These are phyloP conservation scores for Drosophila willistoni DNA, from an alignment of 1,140 invertebrate genomes.

Conservation along the genomic window DNA sequence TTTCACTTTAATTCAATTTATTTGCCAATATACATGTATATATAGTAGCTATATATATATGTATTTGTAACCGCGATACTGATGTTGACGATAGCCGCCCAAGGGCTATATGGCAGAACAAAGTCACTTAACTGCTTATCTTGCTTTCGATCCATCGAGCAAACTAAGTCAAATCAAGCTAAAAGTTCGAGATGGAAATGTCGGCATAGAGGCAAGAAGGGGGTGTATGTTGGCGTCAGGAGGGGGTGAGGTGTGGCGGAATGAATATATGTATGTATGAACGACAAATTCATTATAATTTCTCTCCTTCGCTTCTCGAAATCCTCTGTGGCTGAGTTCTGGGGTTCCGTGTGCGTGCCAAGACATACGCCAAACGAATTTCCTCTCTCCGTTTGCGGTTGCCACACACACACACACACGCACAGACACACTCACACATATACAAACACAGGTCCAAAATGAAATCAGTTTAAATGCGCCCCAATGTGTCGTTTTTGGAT, in stretches of 20 bases:
- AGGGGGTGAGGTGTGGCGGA: conserved; percentile 22
- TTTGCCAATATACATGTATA: conserved; percentile 59
- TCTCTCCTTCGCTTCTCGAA: conserved; percentile 24
- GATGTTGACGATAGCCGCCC: conserved; percentile 38
- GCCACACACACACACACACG: conserved; percentile 21
- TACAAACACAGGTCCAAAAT: conserved; percentile 53
- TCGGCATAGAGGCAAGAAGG: conserved; percentile 8
- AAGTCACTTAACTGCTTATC: conserved; percentile 78
- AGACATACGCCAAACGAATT: conserved; percentile 63
- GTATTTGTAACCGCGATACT: conserved; percentile 23
- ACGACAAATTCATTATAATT: conserved; percentile 80
- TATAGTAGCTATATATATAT: conserved; percentile 44
- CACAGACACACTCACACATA: conserved; percentile 14
- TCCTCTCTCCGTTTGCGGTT: conserved; percentile 40
- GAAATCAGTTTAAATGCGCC: conserved; percentile 78
- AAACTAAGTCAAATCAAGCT: conserved; percentile 64
- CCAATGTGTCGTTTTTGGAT: conserved; percentile 75
- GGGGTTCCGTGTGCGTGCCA: conserved; percentile 67
- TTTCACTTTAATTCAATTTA: conserved; percentile 80
- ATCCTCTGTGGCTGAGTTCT: conserved; percentile 40
- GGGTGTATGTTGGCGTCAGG: neutral
- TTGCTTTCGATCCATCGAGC: conserved; percentile 48
- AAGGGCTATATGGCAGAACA: conserved; percentile 44
- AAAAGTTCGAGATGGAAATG: conserved; percentile 28
- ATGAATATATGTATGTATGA: conserved; percentile 54